These are phyloP conservation scores for Pachliopta kotzebuea DNA, from an alignment of 2,888 invertebrate species.

Conservation along the genomic window DNA sequence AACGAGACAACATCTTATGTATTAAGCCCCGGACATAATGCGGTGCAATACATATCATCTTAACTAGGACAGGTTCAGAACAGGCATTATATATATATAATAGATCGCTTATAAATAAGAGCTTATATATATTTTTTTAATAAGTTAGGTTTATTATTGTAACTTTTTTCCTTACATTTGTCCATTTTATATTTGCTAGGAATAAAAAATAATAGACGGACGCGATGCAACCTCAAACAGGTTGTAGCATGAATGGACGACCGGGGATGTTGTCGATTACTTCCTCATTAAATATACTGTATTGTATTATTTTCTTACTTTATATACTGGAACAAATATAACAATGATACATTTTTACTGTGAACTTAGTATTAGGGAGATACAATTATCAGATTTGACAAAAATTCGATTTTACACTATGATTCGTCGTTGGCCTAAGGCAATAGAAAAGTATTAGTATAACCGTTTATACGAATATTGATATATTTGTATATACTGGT, in stretches of 20 bases:
- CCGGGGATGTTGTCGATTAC: not conserved
- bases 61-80: too few species aligned
- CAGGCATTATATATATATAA: too few species aligned
- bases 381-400: not conserved
- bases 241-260: conserved; percentile 13
- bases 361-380: not conserved
- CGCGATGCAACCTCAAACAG: conserved; percentile 4
- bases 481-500: too few species aligned
- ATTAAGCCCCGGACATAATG: too few species aligned
- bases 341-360: not conserved
- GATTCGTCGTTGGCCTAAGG: not conserved
- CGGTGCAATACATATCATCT: too few species aligned
- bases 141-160: conserved; percentile 10
- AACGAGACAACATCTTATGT: too few species aligned
- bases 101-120: too few species aligned
- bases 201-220: not conserved
- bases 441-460: not conserved
- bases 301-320: conserved; percentile 1
- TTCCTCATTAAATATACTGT: not conserved
- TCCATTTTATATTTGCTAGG: conserved; percentile 2
- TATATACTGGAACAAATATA: not conserved
- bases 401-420: not conserved
- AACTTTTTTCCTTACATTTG: not conserved
- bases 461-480: not conserved
- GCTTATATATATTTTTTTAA: too few species aligned